Conservation (phyloP, 1,140 invertebrate genomes). For the Ericerus pela region DNA sequence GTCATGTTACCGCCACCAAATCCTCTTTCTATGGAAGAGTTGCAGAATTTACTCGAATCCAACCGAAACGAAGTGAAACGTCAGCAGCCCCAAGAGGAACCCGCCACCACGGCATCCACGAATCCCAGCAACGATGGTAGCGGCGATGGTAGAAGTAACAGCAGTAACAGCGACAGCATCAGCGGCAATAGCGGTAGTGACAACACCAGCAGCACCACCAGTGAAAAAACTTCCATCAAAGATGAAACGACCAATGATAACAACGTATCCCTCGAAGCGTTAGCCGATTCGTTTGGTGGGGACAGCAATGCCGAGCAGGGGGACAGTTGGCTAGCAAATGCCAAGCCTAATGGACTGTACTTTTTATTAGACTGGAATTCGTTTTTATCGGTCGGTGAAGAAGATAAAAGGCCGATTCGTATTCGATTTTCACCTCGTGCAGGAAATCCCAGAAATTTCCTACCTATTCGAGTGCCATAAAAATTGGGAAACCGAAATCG, state of each 20-base stretch:
- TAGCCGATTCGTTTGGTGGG: conserved; percentile 62
- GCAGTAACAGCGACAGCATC: not conserved
- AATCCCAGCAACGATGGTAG: not conserved
- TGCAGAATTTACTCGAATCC: conserved; percentile 29
- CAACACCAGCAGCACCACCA: conserved; percentile 24
- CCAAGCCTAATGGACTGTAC: conserved; percentile 55
- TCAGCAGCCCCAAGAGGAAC: conserved; percentile 27
- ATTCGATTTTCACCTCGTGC: conserved; percentile 61
- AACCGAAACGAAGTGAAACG: conserved; percentile 35
- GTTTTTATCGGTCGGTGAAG: conserved; percentile 67
- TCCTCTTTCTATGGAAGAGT: conserved; percentile 33
- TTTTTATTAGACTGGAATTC: conserved; percentile 71
- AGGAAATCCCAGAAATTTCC: conserved; percentile 57
- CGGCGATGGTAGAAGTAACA: not conserved
- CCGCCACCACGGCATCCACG: not conserved
- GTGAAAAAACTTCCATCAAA: conserved; percentile 26
- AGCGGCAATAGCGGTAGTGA: conserved; percentile 16
- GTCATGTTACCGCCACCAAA: too few relatives aligned
- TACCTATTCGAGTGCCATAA: conserved; percentile 50
- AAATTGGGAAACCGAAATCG: too few relatives aligned
- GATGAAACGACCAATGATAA: conserved; percentile 20
- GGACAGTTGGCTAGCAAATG: conserved; percentile 35
- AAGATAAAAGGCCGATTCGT: conserved; percentile 45
- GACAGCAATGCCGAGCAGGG: conserved; percentile 33
- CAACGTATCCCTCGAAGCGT: conserved; percentile 40